A percentile compares a stretch with the other conserved stretches of the same genome.
Conservation (phyloP, 1,140 invertebrate genomes). For the Trichoplusia ni region DNA sequence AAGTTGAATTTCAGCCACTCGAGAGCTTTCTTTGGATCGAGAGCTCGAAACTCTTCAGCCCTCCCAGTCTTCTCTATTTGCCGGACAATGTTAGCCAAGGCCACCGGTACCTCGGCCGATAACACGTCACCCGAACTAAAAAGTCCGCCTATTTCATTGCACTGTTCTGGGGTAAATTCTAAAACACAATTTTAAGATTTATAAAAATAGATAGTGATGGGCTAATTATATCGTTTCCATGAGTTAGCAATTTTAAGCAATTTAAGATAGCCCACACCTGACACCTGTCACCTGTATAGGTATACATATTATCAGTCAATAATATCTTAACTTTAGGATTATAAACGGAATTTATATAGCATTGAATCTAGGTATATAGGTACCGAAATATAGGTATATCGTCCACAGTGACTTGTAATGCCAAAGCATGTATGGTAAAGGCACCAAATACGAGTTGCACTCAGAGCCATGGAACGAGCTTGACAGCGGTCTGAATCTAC, state of each 20-base stretch:
- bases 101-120: slow-evolving; percentile 85
- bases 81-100: slow-evolving; percentile 81
- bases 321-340: not conserved
- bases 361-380: too few species aligned
- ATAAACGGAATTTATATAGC: too few species aligned
- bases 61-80: slow-evolving; percentile 78
- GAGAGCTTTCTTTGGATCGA: slow-evolving; percentile 79
- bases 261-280: too few species aligned
- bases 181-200: slow-evolving; percentile 40
- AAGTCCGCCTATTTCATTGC: slow-evolving; percentile 84
- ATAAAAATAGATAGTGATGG: not conserved
- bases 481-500: too few species aligned
- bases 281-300: too few species aligned
- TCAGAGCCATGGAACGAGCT: too few species aligned
- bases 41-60: slow-evolving; percentile 80
- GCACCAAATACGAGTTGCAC: too few species aligned
- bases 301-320: too few species aligned
- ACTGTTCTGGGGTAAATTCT: slow-evolving; percentile 84
- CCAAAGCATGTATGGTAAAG: too few species aligned
- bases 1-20: slow-evolving; percentile 83
- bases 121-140: slow-evolving; percentile 86
- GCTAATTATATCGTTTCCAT: not conserved
- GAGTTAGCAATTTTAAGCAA: too few species aligned
- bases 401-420: too few species aligned
- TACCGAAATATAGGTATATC: too few species aligned